These are phyloP conservation scores for Meiosimyza platycephala DNA, from an alignment of 2,888 invertebrate genomes.

Conservation along the genomic window DNA sequence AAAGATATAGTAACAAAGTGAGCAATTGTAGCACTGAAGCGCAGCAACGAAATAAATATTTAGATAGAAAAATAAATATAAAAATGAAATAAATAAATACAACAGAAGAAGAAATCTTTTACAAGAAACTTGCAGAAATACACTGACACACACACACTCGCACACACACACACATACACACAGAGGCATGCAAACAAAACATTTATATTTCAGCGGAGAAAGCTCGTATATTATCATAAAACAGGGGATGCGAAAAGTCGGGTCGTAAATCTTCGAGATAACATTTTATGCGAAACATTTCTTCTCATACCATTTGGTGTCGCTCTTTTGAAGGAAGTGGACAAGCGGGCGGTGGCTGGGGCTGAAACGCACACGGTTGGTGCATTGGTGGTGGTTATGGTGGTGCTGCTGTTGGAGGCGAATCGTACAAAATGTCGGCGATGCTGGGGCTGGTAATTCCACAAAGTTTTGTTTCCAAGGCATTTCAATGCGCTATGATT, in stretches of 20 bases:
- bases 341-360: neutral
- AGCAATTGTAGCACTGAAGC: constrained; percentile 55
- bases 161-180: constrained; percentile 51
- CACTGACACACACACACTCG: constrained; percentile 38
- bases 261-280: constrained; percentile 69
- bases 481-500: constrained; percentile 7
- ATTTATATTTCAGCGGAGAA: constrained; percentile 66
- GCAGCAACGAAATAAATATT: constrained; percentile 61
- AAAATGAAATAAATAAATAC: constrained; percentile 24
- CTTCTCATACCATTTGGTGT: constrained; percentile 50
- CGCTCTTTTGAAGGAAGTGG: neutral
- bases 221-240: constrained; percentile 68
- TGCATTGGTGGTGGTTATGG: neutral
- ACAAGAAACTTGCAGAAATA: constrained; percentile 30
- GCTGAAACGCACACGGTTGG: neutral
- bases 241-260: constrained; percentile 68
- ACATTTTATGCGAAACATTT: constrained; percentile 69
- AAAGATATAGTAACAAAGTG: constrained; percentile 43
- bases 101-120: constrained; percentile 9
- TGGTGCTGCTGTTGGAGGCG: neutral
- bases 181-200: constrained; percentile 54
- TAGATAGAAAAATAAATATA: constrained; percentile 19
- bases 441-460: neutral
- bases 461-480: constrained; percentile 37
- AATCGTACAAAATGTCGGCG: neutral